Percentiles rank a stretch among this genome's conserved stretches.
phyloP scores from a whole-genome alignment of 2,113 vertebrate genomes.

The Amblyornis subalaris region DNA sequence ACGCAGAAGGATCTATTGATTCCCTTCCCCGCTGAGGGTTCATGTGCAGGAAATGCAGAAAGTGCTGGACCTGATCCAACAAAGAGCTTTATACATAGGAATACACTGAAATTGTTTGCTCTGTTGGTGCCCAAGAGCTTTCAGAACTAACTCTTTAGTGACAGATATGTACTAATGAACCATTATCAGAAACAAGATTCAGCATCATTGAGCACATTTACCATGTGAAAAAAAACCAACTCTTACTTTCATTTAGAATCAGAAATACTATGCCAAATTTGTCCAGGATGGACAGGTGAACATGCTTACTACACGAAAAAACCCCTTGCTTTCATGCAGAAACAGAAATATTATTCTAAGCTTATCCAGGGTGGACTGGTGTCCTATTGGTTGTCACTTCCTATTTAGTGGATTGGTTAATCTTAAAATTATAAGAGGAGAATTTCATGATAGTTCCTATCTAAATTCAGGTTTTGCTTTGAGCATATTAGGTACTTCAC shows the following conservation, averaged over 20 bases:
- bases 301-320: not conserved
- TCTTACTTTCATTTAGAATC: not conserved
- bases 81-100: not conserved
- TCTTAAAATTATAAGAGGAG: not conserved
- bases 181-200: not conserved
- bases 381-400: not conserved
- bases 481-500: not conserved
- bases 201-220: not conserved
- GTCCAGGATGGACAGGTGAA: not conserved
- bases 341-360: not conserved
- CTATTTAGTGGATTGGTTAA: not conserved
- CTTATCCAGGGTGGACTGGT: not conserved
- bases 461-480: not conserved
- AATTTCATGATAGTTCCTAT: not conserved
- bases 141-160: not conserved
- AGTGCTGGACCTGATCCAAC: not conserved
- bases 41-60: not conserved
- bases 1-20: not conserved
- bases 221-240: not conserved
- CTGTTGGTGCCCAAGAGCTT: not conserved
- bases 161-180: not conserved
- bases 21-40: not conserved
- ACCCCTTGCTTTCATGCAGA: not conserved
- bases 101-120: not conserved
- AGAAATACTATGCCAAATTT: not conserved